Base-by-base conservation (phyloP, 2,888 invertebrate genomes). In the Hipparchia semele region DNA sequence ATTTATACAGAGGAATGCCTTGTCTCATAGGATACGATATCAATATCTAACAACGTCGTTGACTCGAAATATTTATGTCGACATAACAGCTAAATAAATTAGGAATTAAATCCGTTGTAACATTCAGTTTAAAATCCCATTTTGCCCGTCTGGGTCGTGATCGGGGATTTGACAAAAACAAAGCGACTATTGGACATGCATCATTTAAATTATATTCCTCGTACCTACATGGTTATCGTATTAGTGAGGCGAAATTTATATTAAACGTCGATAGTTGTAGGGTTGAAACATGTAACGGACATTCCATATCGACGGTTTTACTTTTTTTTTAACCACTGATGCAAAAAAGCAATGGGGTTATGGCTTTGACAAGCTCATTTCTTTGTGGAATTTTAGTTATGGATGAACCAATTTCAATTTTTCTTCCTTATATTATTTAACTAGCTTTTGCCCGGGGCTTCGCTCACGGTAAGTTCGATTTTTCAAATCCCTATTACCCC, bases 151-250 rank as follows among this genome's bases (percentile, higher is more conserved):
- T 82, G 83, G 80, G 79, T 86, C 85, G 83, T 84, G 84, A 83
- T 84, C 75, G 73, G 80, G 89, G 83, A 90, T 90, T 86, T 91
- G 90, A 82, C 90, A 89, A 87, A 86, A 87, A 83, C 76, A 72
- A 77, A 79, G 77, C 81, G 82, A 81, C 82, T 83, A 81, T 82
- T 76, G 80, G 80, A 80, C 79, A 78, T 79, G 78, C 76, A 79
- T 80, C 78, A 79, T 80, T 80, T 79, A 80, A 80, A 79, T 76
- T 76, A 75, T 80, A 78, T 78, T 77, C 78, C 74, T 74, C 77
- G 74, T 80, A 79, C 79, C 79, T 79, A 79, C 80, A 80, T 80
- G 80, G 79, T 80, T 80, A 80, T 80, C 80, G 79, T 79, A 79
- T 80, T 80, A 79, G 79, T 78, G 77, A 75, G 68, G 70, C 76